phyloP scores from a whole-genome alignment of 2,797 vertebrate genomes.

The Tachyglossus aculeatus region DNA sequence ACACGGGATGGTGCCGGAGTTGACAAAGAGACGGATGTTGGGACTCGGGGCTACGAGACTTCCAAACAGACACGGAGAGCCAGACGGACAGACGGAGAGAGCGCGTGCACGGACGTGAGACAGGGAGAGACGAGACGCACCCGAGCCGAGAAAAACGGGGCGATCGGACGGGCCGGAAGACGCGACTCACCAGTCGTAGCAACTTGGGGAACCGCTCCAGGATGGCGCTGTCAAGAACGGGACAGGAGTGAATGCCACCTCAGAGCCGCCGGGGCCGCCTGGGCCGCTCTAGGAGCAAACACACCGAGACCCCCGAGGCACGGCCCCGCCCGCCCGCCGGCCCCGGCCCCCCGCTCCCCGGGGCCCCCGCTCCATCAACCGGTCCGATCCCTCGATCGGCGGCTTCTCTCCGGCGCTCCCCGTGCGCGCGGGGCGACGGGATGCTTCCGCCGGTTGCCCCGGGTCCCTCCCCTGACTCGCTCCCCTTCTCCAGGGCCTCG shows the following conservation, averaged over 20 bases:
- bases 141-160: neutral
- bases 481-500: neutral
- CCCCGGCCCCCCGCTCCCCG: neutral
- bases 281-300: conserved; percentile 45
- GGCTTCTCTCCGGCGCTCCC: too few species aligned
- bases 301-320: conserved; percentile 15
- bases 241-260: conserved; percentile 51
- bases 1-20: neutral
- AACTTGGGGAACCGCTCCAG: conserved; percentile 87
- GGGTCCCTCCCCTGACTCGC: neutral
- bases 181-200: conserved; percentile 83
- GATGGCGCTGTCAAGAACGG: conserved; percentile 79
- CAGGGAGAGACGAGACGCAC: fast-evolving
- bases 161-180: neutral
- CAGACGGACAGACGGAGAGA: too few species aligned
- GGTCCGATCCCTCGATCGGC: too few species aligned
- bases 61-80: too few species aligned
- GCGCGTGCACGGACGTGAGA: neutral
- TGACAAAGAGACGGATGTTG: neutral
- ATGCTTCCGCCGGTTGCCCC: neutral
- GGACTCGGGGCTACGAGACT: neutral
- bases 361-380: too few species aligned
- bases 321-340: conserved; percentile 20
- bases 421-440: neutral
- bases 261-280: conserved; percentile 30